phyloP scores from a whole-genome alignment of 2,888 invertebrate genomes.

The Cybosia mesomella region DNA sequence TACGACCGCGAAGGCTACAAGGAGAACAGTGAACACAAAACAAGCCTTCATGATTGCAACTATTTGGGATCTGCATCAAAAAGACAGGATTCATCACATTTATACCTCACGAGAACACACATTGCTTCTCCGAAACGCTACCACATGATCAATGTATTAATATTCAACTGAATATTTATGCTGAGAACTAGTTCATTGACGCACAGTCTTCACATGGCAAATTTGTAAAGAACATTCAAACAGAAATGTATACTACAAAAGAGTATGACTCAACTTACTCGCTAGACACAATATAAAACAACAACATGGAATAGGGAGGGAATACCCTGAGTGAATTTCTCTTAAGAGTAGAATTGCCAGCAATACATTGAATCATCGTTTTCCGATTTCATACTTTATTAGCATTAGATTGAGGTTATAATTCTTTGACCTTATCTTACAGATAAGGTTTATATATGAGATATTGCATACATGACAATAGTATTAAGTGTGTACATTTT shows the following conservation, averaged over 20 bases:
- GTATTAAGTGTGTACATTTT: conserved; percentile 28
- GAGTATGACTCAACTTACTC: conserved; percentile 30
- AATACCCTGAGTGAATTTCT: conserved; percentile 76
- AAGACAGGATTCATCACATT: conserved; percentile 55
- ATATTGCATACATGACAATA: conserved; percentile 25
- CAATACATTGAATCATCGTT: conserved; percentile 55
- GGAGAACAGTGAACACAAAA: conserved; percentile 55
- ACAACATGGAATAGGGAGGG: conserved; percentile 69
- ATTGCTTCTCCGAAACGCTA: conserved; percentile 40
- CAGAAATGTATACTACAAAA: conserved; percentile 36
- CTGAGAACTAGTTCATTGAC: conserved; percentile 47
- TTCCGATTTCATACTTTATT: conserved; percentile 37
- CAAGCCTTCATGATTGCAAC: conserved; percentile 64
- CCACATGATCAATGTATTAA: conserved; percentile 33
- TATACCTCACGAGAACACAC: conserved; percentile 59
- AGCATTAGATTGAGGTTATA: conserved; percentile 31
- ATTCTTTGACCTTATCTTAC: conserved; percentile 29
- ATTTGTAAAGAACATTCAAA: conserved; percentile 18
- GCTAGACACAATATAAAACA: conserved; percentile 39
- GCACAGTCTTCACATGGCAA: conserved; percentile 18
- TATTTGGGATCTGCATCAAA: conserved; percentile 53
- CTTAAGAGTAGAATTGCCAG: conserved; percentile 66
- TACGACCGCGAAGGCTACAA: conserved; percentile 46
- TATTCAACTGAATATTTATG: conserved; percentile 26
- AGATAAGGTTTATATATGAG: conserved; percentile 37